Evolutionary conservation across 2,113 vertebrate species (phyloP), one percentile per base, ranked within the genome.

Genomic region (Nanorana parkeri): DNA sequence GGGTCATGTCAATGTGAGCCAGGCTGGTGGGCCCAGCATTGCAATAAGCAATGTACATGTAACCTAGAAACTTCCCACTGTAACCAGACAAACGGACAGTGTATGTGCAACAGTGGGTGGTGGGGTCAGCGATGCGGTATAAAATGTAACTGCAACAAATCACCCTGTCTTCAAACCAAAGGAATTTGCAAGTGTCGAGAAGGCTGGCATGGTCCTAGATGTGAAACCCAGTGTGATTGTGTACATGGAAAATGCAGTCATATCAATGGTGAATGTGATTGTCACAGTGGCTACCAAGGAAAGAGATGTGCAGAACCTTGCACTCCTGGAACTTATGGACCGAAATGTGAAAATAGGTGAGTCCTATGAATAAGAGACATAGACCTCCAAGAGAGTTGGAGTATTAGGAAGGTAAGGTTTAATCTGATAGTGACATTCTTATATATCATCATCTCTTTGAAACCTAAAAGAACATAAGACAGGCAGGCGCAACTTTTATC

Each of bases 1-100:
- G 97, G 97, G 0, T 82, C 88, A 85, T 99, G 97, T 88, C 94
- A 7, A 85, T 99, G 97, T 17, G 84, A 96, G 1, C 88, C 91
- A 0, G 96, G 97, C 86, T 99, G 96, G 96, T 98, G 95, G 95
- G 85, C 89, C 0, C 5, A 89, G 0, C 87, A 85, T 20, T 99
- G 98, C 89, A 84, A 61, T 86, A 94, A 90, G 41, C 84, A 77
- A 0, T 99, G 98, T 82, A 92, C 90, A 63, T 99, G 97, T 86
- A 89, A 85, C 58, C 80, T 4, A 0, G 63, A 58, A 1, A 86
- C 87, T 0, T 89, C 91, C 1, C 88, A 79, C 55, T 99, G 98
- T 5, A 91, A 97, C 85, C 93, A 91, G 0, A 60, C 61, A 13
- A 95, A 88, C 0, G 97, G 98, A 0, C 87, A 85, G 63, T 99